Base-by-base conservation (phyloP, 2,113 vertebrate species). In the Beaufortia kweichowensis region DNA sequence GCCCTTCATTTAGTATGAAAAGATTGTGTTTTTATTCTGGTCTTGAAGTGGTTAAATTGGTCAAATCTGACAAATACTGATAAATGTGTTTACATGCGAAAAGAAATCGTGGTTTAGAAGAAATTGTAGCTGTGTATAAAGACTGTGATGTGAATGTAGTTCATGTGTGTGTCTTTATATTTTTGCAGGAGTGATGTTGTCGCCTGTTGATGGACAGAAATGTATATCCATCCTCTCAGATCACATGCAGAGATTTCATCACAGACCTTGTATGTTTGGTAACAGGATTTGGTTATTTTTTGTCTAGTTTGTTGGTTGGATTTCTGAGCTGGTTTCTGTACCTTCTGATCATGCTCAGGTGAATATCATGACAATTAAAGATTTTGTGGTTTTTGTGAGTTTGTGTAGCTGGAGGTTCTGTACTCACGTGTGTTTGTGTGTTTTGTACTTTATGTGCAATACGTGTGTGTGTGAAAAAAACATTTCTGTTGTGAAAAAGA, bases 391-490 rank as follows among this genome's bases (percentile, higher is more conserved):
- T 48, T 71, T 71, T 28, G 68, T 71, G 9, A 26, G 53, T 56
- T 21, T 0, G 35, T 43, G 35, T 67, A 14, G 46, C n/a, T 53
- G 19, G 46, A 68, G 10, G 33, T 35, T 35, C 5, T 35, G 41
- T 15, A 46, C 46, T 53, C 43, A 7, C 3, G 50, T 35, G 64
- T 67, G 29, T 70, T 35, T 46, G 19, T 53, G 6, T 53, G 43
- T 48, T 55, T 39, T 71, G 53, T 59, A 11, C 67, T 70, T 28
- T 55, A 35, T 2, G 50, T 70, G 67, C 67, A 35, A 17, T 23
- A 70, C 0, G 12, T 81, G 70, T 41, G 50, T 85, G 82, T 35
- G 56, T 73, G 75, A 84, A 5, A 7, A 39, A 39, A 31, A 83
- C 85, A 84, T 84, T 75, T 23, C 50, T 33, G 50, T 56, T 71